Evolutionary conservation across 2,888 invertebrate genomes (phyloP).

Genomic region (Drosophila testacea): DNA sequence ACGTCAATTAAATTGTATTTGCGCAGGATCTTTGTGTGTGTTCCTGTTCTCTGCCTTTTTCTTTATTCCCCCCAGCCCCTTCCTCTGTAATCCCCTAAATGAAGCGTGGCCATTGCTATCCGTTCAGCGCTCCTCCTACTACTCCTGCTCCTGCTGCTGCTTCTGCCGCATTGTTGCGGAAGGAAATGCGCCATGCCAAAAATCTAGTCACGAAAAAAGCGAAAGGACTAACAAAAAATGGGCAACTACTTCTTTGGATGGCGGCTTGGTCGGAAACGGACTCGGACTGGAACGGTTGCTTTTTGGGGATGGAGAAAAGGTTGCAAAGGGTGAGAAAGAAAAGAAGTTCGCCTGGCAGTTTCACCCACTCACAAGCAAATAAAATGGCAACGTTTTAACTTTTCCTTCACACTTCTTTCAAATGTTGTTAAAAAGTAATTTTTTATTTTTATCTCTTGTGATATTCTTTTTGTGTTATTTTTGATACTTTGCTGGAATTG

Average conservation of each 20-base stretch:
- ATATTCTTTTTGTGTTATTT: slow-evolving; percentile 15
- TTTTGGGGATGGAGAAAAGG: slow-evolving; percentile 6
- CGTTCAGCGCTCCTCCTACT: slow-evolving; percentile 45
- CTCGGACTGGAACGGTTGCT: slow-evolving; percentile 8
- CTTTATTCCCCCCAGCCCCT: not conserved
- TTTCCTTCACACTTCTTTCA: slow-evolving; percentile 46
- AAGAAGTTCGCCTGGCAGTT: slow-evolving; percentile 18
- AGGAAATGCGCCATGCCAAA: slow-evolving; percentile 68
- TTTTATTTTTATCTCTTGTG: slow-evolving; percentile 21
- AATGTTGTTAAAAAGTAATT: slow-evolving; percentile 28
- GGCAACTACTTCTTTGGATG: slow-evolving; percentile 53
- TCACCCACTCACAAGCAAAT: slow-evolving; percentile 28
- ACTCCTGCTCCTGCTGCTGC: slow-evolving; percentile 12
- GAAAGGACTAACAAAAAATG: slow-evolving; percentile 53
- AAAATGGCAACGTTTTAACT: slow-evolving; percentile 57
- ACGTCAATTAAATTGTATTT: slow-evolving; percentile 74
- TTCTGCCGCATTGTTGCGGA: slow-evolving; percentile 44
- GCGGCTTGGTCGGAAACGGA: slow-evolving; percentile 9
- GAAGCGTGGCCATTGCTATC: slow-evolving; percentile 54
- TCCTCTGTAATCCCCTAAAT: slow-evolving; percentile 19
- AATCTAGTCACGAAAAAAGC: slow-evolving; percentile 51
- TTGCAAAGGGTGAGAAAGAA: not conserved
- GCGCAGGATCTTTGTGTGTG: slow-evolving; percentile 58
- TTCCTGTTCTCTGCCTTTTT: slow-evolving; percentile 4
- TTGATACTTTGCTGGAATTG: slow-evolving; percentile 12